Base-by-base conservation (phyloP, 2,888 invertebrate genomes). In the Dryobota labecula region DNA sequence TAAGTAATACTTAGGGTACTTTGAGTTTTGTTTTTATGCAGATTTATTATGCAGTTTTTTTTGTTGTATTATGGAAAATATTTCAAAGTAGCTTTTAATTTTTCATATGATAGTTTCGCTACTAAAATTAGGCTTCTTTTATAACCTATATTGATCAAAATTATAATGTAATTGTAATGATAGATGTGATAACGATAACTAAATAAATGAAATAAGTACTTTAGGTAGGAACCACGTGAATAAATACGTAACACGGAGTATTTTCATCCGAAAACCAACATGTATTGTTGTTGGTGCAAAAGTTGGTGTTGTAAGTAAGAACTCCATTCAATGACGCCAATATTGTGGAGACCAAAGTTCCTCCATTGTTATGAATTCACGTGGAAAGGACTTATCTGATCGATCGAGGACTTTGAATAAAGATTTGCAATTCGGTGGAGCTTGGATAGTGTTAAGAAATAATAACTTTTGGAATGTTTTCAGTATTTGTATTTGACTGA, bases 361-460 rank as follows among this genome's bases (percentile, higher is more conserved):
- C 49, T 45, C 49, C 63, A 75, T 80, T 77, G 81, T 77, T 49
- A 68, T 33, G 81, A 45, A 51, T 33, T 80, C 81, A 77, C 67
- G 76, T 67, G 81, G 58, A 77, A 76, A 38, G 53, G 67, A 60
- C 66, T 66, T 58, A 43, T 47, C 41, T 45, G 63, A 75, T 75
- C 67, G 63, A 64, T 64, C 58, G 58, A 51, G n/a, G 56, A 67
- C 54, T 67, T 64, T 67, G 62, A 67, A 58, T 75, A 67, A 62
- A 62, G 80, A 80, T 62, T 56, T 61, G 60, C n/a, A n/a, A 30
- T n/a, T n/a, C 30, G 5, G 11, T 30, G 30, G 27, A 65, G 61
- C 33, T 45, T 45, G 18, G 4, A 27, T 62, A 65, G 18, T 27
- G 45, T n/a, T 30, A 30, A 9, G n/a, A 30, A 30, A 30, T 61